Conservation (phyloP, 2,888 invertebrate genomes). For the Epinotia bilunana region DNA sequence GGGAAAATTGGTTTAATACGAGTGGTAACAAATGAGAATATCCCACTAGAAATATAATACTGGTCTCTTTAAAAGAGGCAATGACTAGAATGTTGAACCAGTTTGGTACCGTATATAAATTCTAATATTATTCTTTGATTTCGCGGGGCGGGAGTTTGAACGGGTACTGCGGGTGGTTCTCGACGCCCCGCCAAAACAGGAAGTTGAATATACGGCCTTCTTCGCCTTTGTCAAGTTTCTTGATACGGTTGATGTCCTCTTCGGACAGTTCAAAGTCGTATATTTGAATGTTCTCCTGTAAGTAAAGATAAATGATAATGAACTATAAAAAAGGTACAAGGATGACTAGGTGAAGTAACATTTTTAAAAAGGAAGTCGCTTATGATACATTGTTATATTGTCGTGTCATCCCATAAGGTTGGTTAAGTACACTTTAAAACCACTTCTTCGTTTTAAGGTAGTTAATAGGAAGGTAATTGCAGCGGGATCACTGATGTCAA, state of each 20-base stretch:
- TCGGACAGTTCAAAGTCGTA: conserved; percentile 86
- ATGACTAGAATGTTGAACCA: conserved; percentile 55
- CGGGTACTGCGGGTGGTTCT: conserved; percentile 89
- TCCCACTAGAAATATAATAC: conserved; percentile 12
- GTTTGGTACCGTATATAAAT: background rate
- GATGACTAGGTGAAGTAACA: too few species aligned
- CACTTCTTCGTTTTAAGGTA: too few species aligned
- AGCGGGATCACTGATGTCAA: too few species aligned
- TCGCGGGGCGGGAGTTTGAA: conserved; percentile 67
- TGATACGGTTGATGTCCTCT: conserved; percentile 82
- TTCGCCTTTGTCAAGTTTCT: conserved; percentile 85
- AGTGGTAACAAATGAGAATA: background rate
- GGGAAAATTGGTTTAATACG: background rate
- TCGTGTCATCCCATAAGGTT: too few species aligned
- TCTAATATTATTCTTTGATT: conserved; percentile 4
- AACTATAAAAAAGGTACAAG: too few species aligned
- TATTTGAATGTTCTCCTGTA: conserved; percentile 86
- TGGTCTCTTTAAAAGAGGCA: conserved; percentile 43
- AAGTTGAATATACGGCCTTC: conserved; percentile 88
- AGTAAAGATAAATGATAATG: conserved; percentile 44
- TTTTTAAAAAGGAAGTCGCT: too few species aligned
- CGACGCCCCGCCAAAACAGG: conserved; percentile 87
- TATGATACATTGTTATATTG: too few species aligned
- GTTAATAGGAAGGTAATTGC: too few species aligned
- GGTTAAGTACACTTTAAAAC: too few species aligned